phyloP scores from a whole-genome alignment of 2,797 vertebrate genomes.

The Acestrorhynchus altus region DNA sequence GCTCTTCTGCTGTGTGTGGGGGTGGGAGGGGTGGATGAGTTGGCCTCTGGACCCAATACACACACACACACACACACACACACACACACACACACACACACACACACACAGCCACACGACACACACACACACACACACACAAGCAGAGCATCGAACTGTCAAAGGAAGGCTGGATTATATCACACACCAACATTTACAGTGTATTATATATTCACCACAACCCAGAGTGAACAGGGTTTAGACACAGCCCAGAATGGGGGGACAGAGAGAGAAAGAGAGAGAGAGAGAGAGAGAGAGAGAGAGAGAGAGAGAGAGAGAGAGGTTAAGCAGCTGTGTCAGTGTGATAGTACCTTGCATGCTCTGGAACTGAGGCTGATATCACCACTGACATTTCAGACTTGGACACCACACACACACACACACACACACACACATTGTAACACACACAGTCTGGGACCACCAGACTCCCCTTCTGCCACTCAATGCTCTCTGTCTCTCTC shows the following conservation, averaged over 20 bases:
- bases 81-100: too few relatives aligned
- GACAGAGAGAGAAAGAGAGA: slow-evolving; percentile 14
- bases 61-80: slow-evolving; percentile 62
- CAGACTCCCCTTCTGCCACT: slow-evolving; percentile 84
- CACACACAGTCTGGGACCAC: slow-evolving; percentile 61
- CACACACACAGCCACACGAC: background rate
- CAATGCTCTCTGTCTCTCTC: slow-evolving; percentile 73
- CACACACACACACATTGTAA: slow-evolving; percentile 69
- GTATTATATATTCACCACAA: too few relatives aligned
- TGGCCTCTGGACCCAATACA: too few relatives aligned
- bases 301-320: slow-evolving; percentile 56
- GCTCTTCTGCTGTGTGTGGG: background rate
- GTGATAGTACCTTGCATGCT: slow-evolving; percentile 72
- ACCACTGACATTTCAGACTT: slow-evolving; percentile 87
- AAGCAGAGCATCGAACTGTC: too few relatives aligned
- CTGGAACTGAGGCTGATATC: slow-evolving; percentile 73
- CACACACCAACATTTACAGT: too few relatives aligned
- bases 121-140: slow-evolving; percentile 9
- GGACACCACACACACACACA: slow-evolving; percentile 77
- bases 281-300: slow-evolving; percentile 14
- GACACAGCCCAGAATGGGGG: background rate
- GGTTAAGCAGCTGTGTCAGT: slow-evolving; percentile 72
- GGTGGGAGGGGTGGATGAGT: background rate
- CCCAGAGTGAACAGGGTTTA: too few relatives aligned
- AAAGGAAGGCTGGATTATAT: too few relatives aligned